Evolutionary conservation across 2,113 vertebrate genomes (phyloP).

Genomic region (Actenoides lindsayi): DNA sequence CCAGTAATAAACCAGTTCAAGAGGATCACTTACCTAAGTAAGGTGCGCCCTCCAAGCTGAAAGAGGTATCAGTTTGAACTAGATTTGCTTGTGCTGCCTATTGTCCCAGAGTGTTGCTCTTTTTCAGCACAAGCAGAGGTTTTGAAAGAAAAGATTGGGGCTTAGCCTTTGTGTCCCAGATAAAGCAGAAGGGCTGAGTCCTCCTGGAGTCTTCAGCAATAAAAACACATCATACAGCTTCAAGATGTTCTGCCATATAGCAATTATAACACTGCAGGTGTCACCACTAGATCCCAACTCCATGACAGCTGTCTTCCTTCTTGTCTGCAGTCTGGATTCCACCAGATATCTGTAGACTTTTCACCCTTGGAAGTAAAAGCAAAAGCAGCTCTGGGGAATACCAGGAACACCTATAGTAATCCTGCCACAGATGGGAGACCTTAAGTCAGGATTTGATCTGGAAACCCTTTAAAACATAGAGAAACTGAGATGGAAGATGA

Average conservation of each 20-base stretch:
- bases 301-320: background rate
- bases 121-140: background rate
- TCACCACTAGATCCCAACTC: background rate
- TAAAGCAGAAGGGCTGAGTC: background rate
- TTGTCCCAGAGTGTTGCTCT: background rate
- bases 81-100: background rate
- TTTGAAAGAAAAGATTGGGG: background rate
- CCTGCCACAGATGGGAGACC: background rate
- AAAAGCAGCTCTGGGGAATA: background rate
- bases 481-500: background rate
- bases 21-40: accelerated
- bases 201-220: background rate
- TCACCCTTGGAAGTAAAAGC: background rate
- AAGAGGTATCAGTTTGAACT: background rate
- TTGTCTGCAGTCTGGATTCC: background rate
- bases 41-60: background rate
- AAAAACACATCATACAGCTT: accelerated
- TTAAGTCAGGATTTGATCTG: background rate
- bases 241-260: background rate
- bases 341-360: background rate
- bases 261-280: no score
- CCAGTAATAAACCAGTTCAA: accelerated
- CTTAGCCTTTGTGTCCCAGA: background rate
- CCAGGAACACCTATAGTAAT: background rate
- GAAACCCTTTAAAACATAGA: background rate